Percentiles rank a stretch among this genome's conserved stretches.
phyloP scores from a whole-genome alignment of 2,888 invertebrate genomes.

The Agrotis segetum region DNA sequence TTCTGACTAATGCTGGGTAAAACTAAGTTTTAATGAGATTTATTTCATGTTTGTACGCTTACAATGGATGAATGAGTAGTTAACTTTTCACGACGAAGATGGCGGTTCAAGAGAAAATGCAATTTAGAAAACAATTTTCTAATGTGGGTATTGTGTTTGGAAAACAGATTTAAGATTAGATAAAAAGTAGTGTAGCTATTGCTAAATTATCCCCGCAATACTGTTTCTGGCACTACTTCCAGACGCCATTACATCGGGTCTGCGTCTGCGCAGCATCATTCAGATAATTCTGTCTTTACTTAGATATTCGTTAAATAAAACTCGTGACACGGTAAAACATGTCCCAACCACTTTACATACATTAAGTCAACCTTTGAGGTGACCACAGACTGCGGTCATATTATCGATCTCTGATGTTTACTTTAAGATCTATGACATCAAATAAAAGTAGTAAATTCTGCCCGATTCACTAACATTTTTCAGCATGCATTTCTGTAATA shows the following conservation, averaged over 20 bases:
- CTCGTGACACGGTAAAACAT: constrained; percentile 34
- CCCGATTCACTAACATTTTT: not conserved
- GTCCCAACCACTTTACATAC: constrained; percentile 35
- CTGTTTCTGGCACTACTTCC: constrained; percentile 27
- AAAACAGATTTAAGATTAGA: not conserved
- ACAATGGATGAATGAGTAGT: constrained; percentile 20
- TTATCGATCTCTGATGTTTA: constrained; percentile 3
- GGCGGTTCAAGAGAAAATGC: constrained; percentile 11
- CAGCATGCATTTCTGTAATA: too few relatives aligned
- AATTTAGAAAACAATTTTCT: constrained; percentile 18
- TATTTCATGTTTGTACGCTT: constrained; percentile 14
- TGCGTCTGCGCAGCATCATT: constrained; percentile 32
- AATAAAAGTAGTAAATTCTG: not conserved
- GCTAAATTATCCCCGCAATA: not conserved
- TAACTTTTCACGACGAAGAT: constrained; percentile 8
- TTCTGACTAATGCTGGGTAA: constrained; percentile 27
- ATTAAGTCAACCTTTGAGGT: constrained; percentile 43
- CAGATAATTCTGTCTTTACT: constrained; percentile 22
- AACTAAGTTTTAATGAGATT: constrained; percentile 9
- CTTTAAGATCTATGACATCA: not conserved
- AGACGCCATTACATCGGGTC: constrained; percentile 25
- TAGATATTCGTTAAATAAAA: constrained; percentile 28
- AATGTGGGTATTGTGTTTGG: not conserved
- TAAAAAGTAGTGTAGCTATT: not conserved
- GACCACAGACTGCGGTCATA: constrained; percentile 45